Evolutionary conservation across 2,113 vertebrate genomes (phyloP).

Genomic region (Bagarius yarrelli): DNA sequence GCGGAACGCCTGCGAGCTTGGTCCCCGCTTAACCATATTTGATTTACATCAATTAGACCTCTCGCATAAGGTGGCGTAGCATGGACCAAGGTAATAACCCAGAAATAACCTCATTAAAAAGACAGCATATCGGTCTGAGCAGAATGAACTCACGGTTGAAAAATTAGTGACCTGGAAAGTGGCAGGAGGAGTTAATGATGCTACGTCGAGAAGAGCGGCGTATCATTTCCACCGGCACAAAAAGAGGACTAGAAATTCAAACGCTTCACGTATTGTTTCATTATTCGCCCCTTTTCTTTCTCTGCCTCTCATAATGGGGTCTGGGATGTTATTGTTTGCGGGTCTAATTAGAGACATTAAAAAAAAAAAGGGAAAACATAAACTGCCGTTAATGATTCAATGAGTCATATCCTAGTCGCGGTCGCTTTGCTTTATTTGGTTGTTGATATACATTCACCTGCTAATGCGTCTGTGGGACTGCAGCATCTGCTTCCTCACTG

Average conservation of each 20-base stretch:
- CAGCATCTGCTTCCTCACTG: constrained; percentile 31
- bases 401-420: constrained; percentile 60
- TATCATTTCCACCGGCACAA: constrained; percentile 72
- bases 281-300: constrained; percentile 50
- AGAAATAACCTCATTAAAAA: constrained; percentile 99
- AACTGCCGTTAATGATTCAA: constrained; percentile 68
- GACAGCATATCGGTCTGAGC: constrained; percentile 94
- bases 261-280: constrained; percentile 58
- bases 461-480: constrained; percentile 16
- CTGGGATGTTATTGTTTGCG: constrained; percentile 63
- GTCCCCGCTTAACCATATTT: constrained; percentile 82
- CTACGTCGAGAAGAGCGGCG: constrained; percentile 73
- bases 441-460: constrained; percentile 43
- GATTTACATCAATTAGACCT: constrained; percentile 97
- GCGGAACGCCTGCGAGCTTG: constrained; percentile 76
- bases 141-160: constrained; percentile 98
- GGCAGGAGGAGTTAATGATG: constrained; percentile 89
- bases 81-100: constrained; percentile 98
- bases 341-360: constrained; percentile 64
- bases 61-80: constrained; percentile 93
- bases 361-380: constrained; percentile 55
- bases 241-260: constrained; percentile 63
- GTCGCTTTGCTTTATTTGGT: constrained; percentile 59
- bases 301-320: constrained; percentile 62
- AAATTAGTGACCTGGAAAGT: constrained; percentile 99